These are phyloP conservation scores for Phragmatobia fuliginosa DNA, from an alignment of 2,888 invertebrate genomes.

Conservation along the genomic window DNA sequence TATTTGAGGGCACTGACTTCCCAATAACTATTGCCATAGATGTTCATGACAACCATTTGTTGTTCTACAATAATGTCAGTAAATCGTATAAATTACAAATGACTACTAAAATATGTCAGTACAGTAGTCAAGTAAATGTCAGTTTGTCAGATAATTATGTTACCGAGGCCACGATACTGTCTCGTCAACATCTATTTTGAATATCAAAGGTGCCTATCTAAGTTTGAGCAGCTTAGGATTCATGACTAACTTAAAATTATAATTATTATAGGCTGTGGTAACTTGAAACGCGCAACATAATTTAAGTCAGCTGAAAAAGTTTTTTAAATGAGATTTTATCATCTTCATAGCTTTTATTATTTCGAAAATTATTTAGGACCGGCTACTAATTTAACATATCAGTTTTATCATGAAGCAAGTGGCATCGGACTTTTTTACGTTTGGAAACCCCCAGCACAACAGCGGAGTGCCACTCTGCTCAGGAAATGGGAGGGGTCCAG, in stretches of 20 bases:
- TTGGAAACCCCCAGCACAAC: too few species aligned
- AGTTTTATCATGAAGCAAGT: too few species aligned
- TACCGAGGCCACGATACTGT: background rate
- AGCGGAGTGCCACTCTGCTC: too few species aligned
- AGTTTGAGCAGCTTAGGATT: background rate
- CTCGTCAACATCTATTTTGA: conserved; percentile 4
- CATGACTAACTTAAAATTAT: background rate
- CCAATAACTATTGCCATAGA: too few species aligned
- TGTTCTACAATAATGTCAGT: background rate
- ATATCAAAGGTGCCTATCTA: background rate
- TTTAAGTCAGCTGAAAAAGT: background rate
- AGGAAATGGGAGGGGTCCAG: too few species aligned
- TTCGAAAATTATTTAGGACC: too few species aligned
- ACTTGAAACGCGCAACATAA: background rate
- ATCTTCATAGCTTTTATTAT: too few species aligned
- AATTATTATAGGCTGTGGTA: background rate
- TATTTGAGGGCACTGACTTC: too few species aligned
- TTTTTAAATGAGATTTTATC: background rate
- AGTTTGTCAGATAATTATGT: background rate
- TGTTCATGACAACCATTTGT: too few species aligned
- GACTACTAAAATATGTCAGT: background rate
- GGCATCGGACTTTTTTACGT: too few species aligned
- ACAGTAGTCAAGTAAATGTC: background rate
- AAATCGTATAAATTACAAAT: background rate
- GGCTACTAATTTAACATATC: too few species aligned